A percentile compares a stretch with the other conserved stretches of the same genome.
These are phyloP conservation scores for Ciconia nigra DNA, from an alignment of 2,797 vertebrate genomes.

Conservation along the genomic window DNA sequence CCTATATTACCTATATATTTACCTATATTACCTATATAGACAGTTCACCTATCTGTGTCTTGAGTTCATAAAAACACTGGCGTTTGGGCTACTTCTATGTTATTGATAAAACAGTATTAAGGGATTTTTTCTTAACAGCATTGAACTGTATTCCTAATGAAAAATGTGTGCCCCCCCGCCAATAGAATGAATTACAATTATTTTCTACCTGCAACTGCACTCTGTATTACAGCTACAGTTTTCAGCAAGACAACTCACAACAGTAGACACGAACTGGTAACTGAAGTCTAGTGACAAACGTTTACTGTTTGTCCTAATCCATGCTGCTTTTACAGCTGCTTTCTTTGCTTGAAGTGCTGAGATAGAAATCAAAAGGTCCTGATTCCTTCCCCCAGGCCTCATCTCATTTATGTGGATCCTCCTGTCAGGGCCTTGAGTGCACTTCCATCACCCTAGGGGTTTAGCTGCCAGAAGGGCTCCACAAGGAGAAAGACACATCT, in stretches of 20 bases:
- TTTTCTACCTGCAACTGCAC: neutral
- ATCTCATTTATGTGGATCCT: neutral
- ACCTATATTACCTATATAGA: too few relatives aligned
- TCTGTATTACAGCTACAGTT: neutral
- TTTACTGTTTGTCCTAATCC: neutral
- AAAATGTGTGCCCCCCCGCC: neutral
- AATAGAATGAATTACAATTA: neutral
- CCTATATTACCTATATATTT: too few relatives aligned
- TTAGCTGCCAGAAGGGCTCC: neutral
- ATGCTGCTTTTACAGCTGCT: neutral
- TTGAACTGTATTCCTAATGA: neutral
- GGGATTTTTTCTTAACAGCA: neutral
- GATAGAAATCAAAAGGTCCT: neutral
- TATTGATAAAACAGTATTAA: neutral
- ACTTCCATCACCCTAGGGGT: neutral
- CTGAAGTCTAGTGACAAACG: neutral
- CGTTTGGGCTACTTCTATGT: neutral
- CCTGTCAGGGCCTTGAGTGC: neutral
- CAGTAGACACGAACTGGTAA: neutral
- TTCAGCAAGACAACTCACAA: neutral
- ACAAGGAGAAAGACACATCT: neutral
- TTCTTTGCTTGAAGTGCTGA: neutral
- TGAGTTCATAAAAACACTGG: neutral
- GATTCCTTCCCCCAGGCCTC: neutral
- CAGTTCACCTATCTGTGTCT: neutral